Base-by-base conservation (phyloP, 1,140 invertebrate genomes). In the Batillaria attramentaria region DNA sequence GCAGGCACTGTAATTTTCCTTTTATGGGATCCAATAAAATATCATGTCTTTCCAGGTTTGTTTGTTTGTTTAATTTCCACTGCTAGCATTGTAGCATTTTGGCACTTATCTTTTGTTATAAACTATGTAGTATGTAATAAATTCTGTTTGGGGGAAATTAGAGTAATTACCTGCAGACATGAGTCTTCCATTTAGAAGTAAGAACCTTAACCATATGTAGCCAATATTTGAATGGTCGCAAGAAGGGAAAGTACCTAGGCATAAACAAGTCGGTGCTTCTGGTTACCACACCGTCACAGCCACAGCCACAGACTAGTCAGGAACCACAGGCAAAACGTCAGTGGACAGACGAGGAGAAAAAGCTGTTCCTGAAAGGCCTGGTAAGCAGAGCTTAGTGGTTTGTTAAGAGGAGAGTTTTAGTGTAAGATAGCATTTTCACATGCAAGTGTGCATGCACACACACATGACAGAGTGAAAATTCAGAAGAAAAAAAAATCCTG, bases 341-440 rank as follows among this genome's bases (percentile, higher is more conserved):
- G 24, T 90, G 89, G 89, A 88, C 84, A 33, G 79, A 85, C 28
- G 85, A 89, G 81, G 94, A 94, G 83, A 94, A 93, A 86, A 89
- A 91, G 78, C 83, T 93, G 72, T 91, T 94, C 37, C 86, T 92
- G 28, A 92, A 92, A 86, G 94, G 93, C 84, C 92, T 94, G 90
- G 93, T 93, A 88, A 86, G 87, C 84, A 35, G 3, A 33, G 65
- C 35, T 42, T 54, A 13, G 16, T 62, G 65, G 2, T 43, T 68
- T 75, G 35, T 42, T 79, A 39, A 37, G 33, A 33, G 39, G 39
- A 37, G 50, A n/a, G 20, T 62, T 6, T 10, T 8, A 62, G 57
- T 62, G n/a, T 62, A 10, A 10, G 57, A 1, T 24, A 62, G 33
- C n/a, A 10, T 62, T 28, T 16, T 62, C 33, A 62, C 57, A 20